Evolutionary conservation across 2,113 vertebrate genomes (phyloP).

Genomic region (Sylvietta virens): DNA sequence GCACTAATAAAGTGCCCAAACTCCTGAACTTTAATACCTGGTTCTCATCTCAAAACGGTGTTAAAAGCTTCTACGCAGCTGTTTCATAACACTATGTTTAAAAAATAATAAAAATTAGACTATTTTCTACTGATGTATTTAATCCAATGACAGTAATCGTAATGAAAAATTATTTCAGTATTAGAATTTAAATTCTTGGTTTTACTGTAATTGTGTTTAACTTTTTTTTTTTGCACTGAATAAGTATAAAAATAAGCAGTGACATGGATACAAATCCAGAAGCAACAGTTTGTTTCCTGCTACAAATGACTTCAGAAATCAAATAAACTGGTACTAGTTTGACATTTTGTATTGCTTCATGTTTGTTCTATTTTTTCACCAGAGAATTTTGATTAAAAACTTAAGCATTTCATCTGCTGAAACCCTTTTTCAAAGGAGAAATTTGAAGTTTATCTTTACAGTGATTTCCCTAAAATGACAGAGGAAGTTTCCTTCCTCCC

Average conservation of each 20-base stretch:
- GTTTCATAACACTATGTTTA: accelerated
- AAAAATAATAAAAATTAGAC: background rate
- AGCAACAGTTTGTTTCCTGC: background rate
- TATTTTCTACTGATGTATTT: background rate
- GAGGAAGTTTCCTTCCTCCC: background rate
- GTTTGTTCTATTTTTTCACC: background rate
- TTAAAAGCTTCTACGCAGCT: background rate
- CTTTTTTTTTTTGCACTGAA: background rate
- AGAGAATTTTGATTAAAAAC: background rate
- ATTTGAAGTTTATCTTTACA: background rate
- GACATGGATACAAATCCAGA: background rate
- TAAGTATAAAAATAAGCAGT: background rate
- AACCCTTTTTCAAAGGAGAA: background rate
- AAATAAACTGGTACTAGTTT: background rate
- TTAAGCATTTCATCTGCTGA: background rate
- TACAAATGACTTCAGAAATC: background rate
- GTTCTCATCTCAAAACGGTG: accelerated
- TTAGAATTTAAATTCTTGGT: background rate
- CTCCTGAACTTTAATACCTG: accelerated
- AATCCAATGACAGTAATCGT: accelerated
- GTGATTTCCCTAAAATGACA: background rate
- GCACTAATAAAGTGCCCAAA: background rate
- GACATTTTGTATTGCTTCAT: background rate
- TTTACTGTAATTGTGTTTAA: background rate
- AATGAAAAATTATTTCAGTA: background rate